Evolutionary conservation across 2,888 invertebrate genomes (phyloP).

Genomic region (Blera fallax): DNA sequence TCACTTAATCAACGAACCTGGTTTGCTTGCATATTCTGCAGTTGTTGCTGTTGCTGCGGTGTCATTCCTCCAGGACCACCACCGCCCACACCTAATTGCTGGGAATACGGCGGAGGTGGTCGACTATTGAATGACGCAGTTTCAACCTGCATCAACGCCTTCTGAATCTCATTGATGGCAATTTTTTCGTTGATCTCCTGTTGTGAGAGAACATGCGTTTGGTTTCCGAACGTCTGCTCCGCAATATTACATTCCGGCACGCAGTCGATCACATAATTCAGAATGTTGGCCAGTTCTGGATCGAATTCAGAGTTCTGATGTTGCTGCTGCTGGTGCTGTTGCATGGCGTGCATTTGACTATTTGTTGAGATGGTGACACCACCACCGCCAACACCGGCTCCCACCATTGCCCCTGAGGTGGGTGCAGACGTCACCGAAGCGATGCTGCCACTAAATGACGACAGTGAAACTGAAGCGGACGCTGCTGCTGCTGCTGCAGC

Average conservation of each 20-base stretch:
- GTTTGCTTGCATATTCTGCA: constrained; percentile 76
- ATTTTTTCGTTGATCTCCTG: constrained; percentile 86
- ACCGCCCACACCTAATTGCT: constrained; percentile 72
- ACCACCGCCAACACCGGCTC: constrained; percentile 44
- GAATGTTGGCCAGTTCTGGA: constrained; percentile 89
- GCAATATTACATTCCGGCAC: constrained; percentile 84
- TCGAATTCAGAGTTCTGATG: constrained; percentile 81
- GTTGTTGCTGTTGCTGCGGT: constrained; percentile 77
- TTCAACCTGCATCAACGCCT: constrained; percentile 94
- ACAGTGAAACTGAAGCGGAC: constrained; percentile 75
- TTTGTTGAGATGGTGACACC: constrained; percentile 64
- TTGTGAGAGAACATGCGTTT: constrained; percentile 76
- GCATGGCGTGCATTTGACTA: constrained; percentile 75
- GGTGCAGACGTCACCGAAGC: constrained; percentile 60
- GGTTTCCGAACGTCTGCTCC: constrained; percentile 75
- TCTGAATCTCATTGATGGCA: constrained; percentile 94
- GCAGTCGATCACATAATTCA: constrained; percentile 93
- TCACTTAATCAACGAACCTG: constrained; percentile 68
- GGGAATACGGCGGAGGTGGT: constrained; percentile 62
- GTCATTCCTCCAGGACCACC: constrained; percentile 60
- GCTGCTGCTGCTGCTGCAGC: constrained; percentile 54
- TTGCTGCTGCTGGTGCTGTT: constrained; percentile 74
- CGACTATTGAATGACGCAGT: constrained; percentile 81
- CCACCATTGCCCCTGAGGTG: constrained; percentile 56
- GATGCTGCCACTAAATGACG: constrained; percentile 80